Conservation (phyloP, 1,140 invertebrate species). For the Popillia japonica region DNA sequence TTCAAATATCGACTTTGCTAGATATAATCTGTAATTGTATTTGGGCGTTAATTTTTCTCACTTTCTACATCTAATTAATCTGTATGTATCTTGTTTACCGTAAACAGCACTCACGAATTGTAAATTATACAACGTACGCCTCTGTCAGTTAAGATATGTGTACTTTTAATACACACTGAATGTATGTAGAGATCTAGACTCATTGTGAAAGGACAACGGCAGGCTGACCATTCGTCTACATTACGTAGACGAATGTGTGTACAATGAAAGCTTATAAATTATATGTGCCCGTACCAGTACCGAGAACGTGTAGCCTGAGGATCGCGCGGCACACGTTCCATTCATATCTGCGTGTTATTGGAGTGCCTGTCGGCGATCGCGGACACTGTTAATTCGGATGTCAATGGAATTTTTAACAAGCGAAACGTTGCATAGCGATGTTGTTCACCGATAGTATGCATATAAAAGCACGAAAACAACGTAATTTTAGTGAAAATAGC, state of each 20-base stretch:
- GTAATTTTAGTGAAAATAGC: background rate
- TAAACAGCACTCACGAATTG: background rate
- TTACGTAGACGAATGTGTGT: background rate
- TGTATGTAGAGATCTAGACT: no score
- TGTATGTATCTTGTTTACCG: background rate
- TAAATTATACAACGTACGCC: background rate
- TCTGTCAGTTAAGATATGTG: background rate
- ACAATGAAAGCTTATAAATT: background rate
- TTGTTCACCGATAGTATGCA: background rate
- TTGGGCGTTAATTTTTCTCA: no score
- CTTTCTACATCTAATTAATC: no score
- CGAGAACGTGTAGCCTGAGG: background rate
- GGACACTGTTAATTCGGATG: background rate
- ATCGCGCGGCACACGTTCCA: background rate
- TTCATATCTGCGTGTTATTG: slow-evolving; percentile 10
- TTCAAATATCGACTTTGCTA: no score
- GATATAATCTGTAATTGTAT: no score
- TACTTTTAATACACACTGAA: background rate
- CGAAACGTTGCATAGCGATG: background rate
- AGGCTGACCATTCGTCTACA: background rate
- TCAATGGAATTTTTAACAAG: slow-evolving; percentile 6
- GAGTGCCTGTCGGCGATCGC: background rate
- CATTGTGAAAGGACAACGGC: background rate
- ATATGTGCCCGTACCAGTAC: background rate
- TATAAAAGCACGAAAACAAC: no score